A percentile compares a stretch with the other conserved stretches of the same genome.
These are phyloP conservation scores for Glossophaga mutica DNA, from an alignment of 2,797 vertebrate genomes.

Conservation along the genomic window DNA sequence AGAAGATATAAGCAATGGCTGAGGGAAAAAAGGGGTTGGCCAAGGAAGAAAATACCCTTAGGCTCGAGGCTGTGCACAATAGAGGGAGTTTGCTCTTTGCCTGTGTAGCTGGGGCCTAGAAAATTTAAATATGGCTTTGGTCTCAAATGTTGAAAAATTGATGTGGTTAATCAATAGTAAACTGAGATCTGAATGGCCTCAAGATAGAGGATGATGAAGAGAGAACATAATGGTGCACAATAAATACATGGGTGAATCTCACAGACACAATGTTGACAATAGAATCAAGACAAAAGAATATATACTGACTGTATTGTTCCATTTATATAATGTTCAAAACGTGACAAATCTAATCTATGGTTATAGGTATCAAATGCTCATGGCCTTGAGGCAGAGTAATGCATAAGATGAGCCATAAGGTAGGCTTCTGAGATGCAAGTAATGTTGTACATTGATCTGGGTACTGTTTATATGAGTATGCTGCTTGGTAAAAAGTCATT, in stretches of 20 bases:
- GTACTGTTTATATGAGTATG: background rate
- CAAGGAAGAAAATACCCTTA: background rate
- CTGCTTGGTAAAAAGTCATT: background rate
- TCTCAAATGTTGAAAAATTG: background rate
- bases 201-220: background rate
- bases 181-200: background rate
- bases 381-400: background rate
- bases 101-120: background rate
- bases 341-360: background rate
- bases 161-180: background rate
- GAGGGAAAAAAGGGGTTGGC: background rate
- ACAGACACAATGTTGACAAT: background rate
- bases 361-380: background rate
- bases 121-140: background rate
- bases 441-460: background rate
- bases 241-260: background rate
- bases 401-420: too few relatives aligned
- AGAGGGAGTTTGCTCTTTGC: background rate
- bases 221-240: background rate
- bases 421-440: background rate
- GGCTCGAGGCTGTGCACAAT: too few relatives aligned
- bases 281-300: too few relatives aligned
- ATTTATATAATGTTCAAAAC: background rate
- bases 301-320: too few relatives aligned
- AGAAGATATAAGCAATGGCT: background rate